Conservation (phyloP, 2,797 vertebrate species). For the Australoheros facetus region DNA sequence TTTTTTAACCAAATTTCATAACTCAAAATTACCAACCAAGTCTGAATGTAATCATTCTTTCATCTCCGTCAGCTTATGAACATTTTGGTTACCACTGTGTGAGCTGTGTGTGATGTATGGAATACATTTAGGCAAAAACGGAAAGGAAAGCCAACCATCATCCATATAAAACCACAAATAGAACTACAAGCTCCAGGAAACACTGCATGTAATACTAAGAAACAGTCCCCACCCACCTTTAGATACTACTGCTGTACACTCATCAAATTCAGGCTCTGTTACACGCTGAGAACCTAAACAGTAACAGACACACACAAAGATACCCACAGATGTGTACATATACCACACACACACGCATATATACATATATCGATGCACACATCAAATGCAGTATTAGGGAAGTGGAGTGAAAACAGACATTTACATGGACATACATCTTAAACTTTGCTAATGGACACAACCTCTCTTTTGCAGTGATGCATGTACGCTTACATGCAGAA, state of each 20-base stretch:
- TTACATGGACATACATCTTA: constrained; percentile 23
- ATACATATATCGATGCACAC: constrained; percentile 28
- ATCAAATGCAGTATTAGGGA: constrained; percentile 37
- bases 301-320: constrained; percentile 53
- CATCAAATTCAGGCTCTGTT: constrained; percentile 97
- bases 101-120: neutral
- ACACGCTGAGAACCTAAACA: constrained; percentile 96
- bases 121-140: neutral
- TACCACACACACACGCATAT: constrained; percentile 13
- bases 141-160: neutral
- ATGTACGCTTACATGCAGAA: constrained; percentile 3
- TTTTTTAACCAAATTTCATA: neutral
- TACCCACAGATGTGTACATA: constrained; percentile 24
- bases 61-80: neutral
- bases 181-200: constrained; percentile 17
- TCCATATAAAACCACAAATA: constrained; percentile 16
- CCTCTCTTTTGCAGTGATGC: neutral
- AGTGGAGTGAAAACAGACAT: constrained; percentile 38
- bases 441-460: neutral
- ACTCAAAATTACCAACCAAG: accelerated
- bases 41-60: neutral
- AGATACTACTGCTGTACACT: constrained; percentile 92
- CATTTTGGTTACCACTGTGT: neutral
- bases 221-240: constrained; percentile 91
- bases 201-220: constrained; percentile 32